Evolutionary conservation across 30 jellyfish, hydroid and myxozoan genomes (phyloP), one percentile per base, ranked within the genome.

Genomic region (Clytia hemisphaerica): DNA sequence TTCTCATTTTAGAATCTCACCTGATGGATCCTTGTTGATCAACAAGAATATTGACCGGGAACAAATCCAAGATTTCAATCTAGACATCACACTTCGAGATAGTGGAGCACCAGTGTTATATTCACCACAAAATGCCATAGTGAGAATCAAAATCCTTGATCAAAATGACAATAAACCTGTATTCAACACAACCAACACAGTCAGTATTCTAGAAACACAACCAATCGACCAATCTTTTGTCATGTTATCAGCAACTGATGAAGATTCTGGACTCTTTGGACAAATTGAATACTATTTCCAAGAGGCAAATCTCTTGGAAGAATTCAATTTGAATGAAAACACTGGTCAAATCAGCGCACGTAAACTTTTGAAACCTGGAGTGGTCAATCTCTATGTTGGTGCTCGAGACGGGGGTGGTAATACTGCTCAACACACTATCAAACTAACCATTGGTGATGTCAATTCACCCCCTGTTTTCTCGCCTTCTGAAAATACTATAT

Each of bases 251-350:
- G 95, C 95, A 2, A 29, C 27, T 7, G 95, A 83, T 49, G 55
- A 46, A 15, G 95, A 83, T 57, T 45, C 46, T 16, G 86, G 92
- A 1, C 14, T 28, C 18, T 67, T 75, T 60, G 95, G 95, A 4
- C 65, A 76, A 19, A 86, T 83, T 36, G 29, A 26, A 7, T 83
- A 74, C 24, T 29, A 67, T 26, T 37, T 81, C 14, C 78, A 63
- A 59, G 47, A 64, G 19, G 87, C 82, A 31, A 57, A 72, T 42
- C 51, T 45, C 6, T 62, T 34, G n/a, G 63, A 22, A 9, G 38
- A 50, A 2, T 81, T 81, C 29, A 6, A 14, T 24, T 27, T 81
- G 24, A 64, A 72, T 34, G 29, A 72, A 2, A 15, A 70, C 2
- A 71, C 83, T 73, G 94, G 94, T 34, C 35, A 72, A 82, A 66